These are phyloP conservation scores for Thamnophis elegans DNA, from an alignment of 2,797 vertebrate genomes.

Conservation along the genomic window DNA sequence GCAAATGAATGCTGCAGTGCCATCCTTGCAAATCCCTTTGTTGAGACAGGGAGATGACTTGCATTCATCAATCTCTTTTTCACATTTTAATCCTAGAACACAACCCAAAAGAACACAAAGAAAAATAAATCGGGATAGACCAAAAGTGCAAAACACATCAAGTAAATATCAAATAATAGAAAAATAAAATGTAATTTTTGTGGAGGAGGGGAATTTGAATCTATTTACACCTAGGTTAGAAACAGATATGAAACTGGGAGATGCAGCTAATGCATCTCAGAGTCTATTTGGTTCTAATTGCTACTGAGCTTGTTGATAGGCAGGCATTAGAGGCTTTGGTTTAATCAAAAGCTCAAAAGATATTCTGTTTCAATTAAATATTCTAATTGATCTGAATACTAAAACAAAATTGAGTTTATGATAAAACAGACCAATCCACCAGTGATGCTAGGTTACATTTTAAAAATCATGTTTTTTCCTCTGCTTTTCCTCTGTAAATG, in stretches of 20 bases:
- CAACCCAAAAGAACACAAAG: conserved; percentile 25
- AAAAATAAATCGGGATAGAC: background rate
- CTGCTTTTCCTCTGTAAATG: background rate
- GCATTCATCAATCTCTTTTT: conserved; percentile 91
- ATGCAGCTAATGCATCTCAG: background rate
- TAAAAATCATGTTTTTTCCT: background rate
- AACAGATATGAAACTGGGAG: background rate
- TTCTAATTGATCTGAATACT: background rate
- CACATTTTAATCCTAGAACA: conserved; percentile 90
- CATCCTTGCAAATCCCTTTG: conserved; percentile 84
- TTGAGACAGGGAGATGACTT: conserved; percentile 88
- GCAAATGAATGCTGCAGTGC: conserved; percentile 83
- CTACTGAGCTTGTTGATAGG: too few relatives aligned
- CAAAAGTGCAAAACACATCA: background rate
- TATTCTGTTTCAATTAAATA: background rate
- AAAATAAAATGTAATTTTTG: background rate
- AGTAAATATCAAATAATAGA: background rate
- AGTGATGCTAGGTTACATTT: background rate
- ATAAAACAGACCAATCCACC: background rate
- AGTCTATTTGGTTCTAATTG: background rate
- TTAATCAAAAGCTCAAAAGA: background rate
- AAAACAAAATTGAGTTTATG: background rate
- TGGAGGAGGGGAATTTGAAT: background rate
- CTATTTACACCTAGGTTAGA: background rate
- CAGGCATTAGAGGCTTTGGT: background rate